These are phyloP conservation scores for Anaspis maculata DNA, from an alignment of 2,888 invertebrate species.

Conservation along the genomic window DNA sequence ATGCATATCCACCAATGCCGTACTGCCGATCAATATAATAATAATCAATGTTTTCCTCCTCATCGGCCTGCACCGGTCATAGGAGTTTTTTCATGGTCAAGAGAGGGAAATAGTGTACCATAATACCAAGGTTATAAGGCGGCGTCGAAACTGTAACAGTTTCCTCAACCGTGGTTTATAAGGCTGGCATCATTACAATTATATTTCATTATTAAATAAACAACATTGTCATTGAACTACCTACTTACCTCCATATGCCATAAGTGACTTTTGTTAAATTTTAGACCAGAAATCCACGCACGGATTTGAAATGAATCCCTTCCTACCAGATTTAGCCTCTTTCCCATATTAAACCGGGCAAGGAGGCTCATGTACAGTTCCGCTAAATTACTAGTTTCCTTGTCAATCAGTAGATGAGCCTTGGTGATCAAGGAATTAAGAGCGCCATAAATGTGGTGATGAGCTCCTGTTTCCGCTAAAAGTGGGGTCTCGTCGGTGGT, in stretches of 20 bases:
- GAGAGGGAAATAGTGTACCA: no score
- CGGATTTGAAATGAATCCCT: slow-evolving; percentile 2
- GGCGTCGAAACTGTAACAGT: no score
- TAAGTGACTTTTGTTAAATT: neutral
- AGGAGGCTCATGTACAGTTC: slow-evolving; percentile 3
- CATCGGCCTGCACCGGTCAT: no score
- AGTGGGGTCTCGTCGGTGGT: neutral
- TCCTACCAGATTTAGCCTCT: slow-evolving; percentile 4
- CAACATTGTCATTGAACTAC: no score
- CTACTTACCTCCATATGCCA: neutral
- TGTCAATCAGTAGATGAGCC: neutral
- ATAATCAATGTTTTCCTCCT: no score
- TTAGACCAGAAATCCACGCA: neutral
- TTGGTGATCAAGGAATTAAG: slow-evolving; percentile 1
- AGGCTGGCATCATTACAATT: no score
- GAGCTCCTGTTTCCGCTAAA: neutral
- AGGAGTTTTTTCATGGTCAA: no score
- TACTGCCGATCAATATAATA: no score
- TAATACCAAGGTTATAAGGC: no score
- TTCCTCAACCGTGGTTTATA: no score
- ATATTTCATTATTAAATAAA: slow-evolving; percentile 1
- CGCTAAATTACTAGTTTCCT: slow-evolving; percentile 3
- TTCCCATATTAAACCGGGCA: slow-evolving; percentile 5
- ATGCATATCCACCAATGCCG: no score
- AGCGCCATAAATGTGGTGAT: slow-evolving; percentile 1